Percentiles rank a stretch among this genome's conserved stretches.
Evolutionary conservation across 2,888 invertebrate species (phyloP).

Genomic region (Tetragnatha montana): DNA sequence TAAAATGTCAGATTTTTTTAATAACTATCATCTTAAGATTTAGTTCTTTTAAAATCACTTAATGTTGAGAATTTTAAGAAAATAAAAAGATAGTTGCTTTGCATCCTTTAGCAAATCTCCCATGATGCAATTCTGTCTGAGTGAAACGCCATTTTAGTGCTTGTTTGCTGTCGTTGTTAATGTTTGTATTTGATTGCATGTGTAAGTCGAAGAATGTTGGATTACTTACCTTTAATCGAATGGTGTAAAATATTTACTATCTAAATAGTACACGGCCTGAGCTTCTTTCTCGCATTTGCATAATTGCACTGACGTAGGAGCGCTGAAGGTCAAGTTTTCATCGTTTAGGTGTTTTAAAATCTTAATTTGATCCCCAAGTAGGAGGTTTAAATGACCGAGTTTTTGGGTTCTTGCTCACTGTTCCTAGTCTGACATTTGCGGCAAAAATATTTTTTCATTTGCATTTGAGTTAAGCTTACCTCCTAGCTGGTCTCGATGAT

Average conservation of each 20-base stretch:
- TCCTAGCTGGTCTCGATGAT: slow-evolving; percentile 21
- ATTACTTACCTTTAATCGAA: neutral
- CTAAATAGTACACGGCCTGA: neutral
- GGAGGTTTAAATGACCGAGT: slow-evolving; percentile 65
- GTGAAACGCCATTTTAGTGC: slow-evolving; percentile 67
- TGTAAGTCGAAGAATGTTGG: slow-evolving; percentile 21
- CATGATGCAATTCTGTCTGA: slow-evolving; percentile 54
- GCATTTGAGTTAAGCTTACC: slow-evolving; percentile 15
- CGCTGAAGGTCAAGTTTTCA: slow-evolving; percentile 66
- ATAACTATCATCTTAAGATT: too few relatives aligned
- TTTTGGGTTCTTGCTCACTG: slow-evolving; percentile 30
- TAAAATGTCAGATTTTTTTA: too few relatives aligned
- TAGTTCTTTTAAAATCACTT: too few relatives aligned
- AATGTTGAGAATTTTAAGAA: too few relatives aligned
- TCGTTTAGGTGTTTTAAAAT: slow-evolving; percentile 59
- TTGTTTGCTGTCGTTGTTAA: slow-evolving; percentile 54
- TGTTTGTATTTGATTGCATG: slow-evolving; percentile 57
- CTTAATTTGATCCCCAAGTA: slow-evolving; percentile 53
- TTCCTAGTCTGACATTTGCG: slow-evolving; percentile 18
- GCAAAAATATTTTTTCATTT: slow-evolving; percentile 11
- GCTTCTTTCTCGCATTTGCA: slow-evolving; percentile 26
- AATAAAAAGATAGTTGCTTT: too few relatives aligned
- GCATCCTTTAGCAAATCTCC: slow-evolving; percentile 18
- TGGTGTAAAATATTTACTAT: neutral
- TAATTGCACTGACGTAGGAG: slow-evolving; percentile 30